Evolutionary conservation across 2,797 vertebrate species (phyloP), one percentile per base, ranked within the genome.

Genomic region (Spinus pinus): DNA sequence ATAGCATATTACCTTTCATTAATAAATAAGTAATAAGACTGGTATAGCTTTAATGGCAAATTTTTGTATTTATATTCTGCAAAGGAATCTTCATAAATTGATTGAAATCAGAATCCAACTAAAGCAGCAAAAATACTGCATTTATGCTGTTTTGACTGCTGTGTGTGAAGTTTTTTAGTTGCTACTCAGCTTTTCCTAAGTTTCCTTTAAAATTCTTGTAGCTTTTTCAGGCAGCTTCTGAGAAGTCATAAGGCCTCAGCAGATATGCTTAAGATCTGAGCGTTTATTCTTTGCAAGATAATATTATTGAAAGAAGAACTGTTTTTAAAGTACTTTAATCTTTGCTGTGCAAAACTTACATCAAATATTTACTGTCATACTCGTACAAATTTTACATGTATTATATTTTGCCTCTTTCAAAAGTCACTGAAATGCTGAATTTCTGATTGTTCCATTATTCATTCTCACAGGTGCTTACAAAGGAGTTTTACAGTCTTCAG

Each of bases 401-500:
- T 61, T 64, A 12, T 69, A 47, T 87, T 95, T 82, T 80, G 11
- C 12, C 5, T 78, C 37, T 57, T 82, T 85, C 31, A 22, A 39
- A 71, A 91, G 24, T 28, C 56, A 31, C 47, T 89, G 37, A 83
- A 93, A 54, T 66, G 33, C 50, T 60, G 39, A 82, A 37, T 93
- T 35, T 33, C 54, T 87, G 51, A 77, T 93, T 46, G 92, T 85
- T 93, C 46, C 33, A 12, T 95, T 92, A 42, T 85, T 90, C 62
- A 42, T 95, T 95, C 88, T 94, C 57, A 86, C 88, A 99, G 99
- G 98, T 99, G 94, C 98, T 99, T 97, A 99, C 99, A 51, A 99
- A 99, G 97, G 99, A 99, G 97, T 99, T 99, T 98, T 99, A 99
- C 74, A 97, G 98, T 92, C 99, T 99, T 81, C 99, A 99, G 97